Conservation (phyloP, 2,797 vertebrate genomes). For the Phrynocephalus forsythii region DNA sequence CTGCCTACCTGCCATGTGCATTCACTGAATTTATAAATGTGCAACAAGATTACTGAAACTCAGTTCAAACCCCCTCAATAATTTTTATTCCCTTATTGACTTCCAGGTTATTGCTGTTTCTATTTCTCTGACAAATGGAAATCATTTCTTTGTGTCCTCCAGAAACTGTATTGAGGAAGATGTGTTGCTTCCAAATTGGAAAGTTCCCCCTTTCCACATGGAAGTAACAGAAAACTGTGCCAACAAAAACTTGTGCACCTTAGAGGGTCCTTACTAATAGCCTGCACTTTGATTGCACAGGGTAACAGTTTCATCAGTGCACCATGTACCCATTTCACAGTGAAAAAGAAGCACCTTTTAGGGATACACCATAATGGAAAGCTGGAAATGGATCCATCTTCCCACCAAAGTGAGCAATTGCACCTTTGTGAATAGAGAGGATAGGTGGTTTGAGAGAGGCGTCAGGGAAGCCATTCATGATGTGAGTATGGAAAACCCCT, state of each 20-base stretch:
- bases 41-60: slow-evolving; percentile 48
- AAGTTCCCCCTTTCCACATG: neutral
- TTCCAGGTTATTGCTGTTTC: slow-evolving; percentile 40
- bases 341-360: slow-evolving; percentile 12
- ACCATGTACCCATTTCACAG: neutral
- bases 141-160: slow-evolving; percentile 34
- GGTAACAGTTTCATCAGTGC: neutral
- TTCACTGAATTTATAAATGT: slow-evolving; percentile 43
- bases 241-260: slow-evolving; percentile 6
- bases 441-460: too few species aligned
- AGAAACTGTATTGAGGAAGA: slow-evolving; percentile 31
- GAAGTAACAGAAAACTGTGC: slow-evolving; percentile 7
- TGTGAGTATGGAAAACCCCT: too few species aligned
- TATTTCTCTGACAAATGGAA: slow-evolving; percentile 34
- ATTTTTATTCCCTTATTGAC: slow-evolving; percentile 36
- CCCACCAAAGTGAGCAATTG: slow-evolving; percentile 42
- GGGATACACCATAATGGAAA: slow-evolving; percentile 25
- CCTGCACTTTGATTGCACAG: slow-evolving; percentile 26
- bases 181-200: slow-evolving; percentile 34
- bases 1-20: slow-evolving; percentile 30
- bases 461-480: too few species aligned
- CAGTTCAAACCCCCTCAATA: slow-evolving; percentile 6
- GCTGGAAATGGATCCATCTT: slow-evolving; percentile 25
- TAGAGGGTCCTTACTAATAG: neutral
- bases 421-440: neutral